Conservation (phyloP, 2,113 vertebrate species). For the Vulpes lagopus region DNA sequence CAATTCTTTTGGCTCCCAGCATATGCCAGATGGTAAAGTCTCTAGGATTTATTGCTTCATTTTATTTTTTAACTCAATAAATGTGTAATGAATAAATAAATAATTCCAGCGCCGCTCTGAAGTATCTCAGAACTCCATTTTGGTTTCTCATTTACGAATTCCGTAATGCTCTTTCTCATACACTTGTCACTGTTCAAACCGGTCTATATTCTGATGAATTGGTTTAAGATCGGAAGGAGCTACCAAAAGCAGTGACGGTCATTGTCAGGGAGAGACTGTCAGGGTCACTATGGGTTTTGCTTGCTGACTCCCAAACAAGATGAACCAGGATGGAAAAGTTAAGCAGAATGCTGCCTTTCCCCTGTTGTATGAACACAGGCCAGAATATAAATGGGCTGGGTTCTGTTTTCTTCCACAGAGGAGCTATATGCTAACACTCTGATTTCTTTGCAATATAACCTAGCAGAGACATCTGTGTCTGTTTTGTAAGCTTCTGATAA, state of each 20-base stretch:
- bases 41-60: not conserved
- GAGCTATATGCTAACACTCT: conserved; percentile 22
- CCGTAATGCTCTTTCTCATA: not conserved
- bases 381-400: conserved; percentile 53
- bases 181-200: not conserved
- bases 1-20: not conserved
- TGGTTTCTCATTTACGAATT: not conserved
- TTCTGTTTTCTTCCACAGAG: conserved; percentile 56
- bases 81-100: conserved; percentile 44
- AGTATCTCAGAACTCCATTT: not conserved
- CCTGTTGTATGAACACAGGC: conserved; percentile 2
- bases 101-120: not conserved
- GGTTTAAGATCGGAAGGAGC: not conserved
- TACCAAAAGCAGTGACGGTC: not conserved
- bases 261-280: not conserved
- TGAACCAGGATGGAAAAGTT: not conserved
- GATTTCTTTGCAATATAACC: conserved; percentile 48
- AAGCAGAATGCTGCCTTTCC: conserved; percentile 5
- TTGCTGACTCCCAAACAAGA: not conserved
- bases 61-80: conserved; percentile 62
- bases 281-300: not conserved
- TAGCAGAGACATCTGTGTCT: conserved; percentile 63
- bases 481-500: conserved; percentile 65
- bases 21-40: not conserved
- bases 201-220: not conserved